Base-by-base conservation (phyloP, 92 coral and sea anemone genomes). In the Actinostola sp. region DNA sequence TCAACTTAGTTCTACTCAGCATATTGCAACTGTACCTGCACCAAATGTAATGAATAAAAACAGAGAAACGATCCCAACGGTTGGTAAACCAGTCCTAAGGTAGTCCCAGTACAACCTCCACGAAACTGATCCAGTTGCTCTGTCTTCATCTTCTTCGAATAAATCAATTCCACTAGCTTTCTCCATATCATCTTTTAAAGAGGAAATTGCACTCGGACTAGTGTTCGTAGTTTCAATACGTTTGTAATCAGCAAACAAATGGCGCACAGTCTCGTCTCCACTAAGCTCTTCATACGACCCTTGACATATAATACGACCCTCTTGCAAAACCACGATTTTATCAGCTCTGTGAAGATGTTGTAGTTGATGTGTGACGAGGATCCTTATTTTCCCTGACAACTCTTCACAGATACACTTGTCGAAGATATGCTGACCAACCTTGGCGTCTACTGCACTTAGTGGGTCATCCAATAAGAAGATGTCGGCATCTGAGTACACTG, bases 131-230 rank as follows among this genome's bases (percentile, higher is more conserved):
- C 60, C 60, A 53, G 27, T 23, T 53, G 26, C 6, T 53, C 13
- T 53, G 8, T 53, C 60, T n/a, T n/a, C n/a, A n/a, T n/a, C n/a
- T n/a, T n/a, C n/a, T n/a, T n/a, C n/a, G n/a, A n/a, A n/a, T n/a
- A n/a, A n/a, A n/a, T n/a, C n/a, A n/a, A n/a, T 53, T 53, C 60
- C 13, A 17, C 29, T 53, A 19, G n/a, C 60, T 53, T 53, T 29
- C 23, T 19, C 29, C 60, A 53, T 53, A 23, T 53, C 60, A 4
- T n/a, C 60, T 0, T 53, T 29, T 27, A 48, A 48, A 14, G n/a
- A 4, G 54, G 19, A 6, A 16, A 14, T 48, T n/a, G 24, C 15
- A 6, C 7, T 6, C 24, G 15, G 24, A 48, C 15, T 6, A 4
- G 20, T 6, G 3, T 6, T 48, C 20, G 19, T 48, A 14, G 24